phyloP scores from a whole-genome alignment of 2,888 invertebrate species.

The Nudaria mundana region DNA sequence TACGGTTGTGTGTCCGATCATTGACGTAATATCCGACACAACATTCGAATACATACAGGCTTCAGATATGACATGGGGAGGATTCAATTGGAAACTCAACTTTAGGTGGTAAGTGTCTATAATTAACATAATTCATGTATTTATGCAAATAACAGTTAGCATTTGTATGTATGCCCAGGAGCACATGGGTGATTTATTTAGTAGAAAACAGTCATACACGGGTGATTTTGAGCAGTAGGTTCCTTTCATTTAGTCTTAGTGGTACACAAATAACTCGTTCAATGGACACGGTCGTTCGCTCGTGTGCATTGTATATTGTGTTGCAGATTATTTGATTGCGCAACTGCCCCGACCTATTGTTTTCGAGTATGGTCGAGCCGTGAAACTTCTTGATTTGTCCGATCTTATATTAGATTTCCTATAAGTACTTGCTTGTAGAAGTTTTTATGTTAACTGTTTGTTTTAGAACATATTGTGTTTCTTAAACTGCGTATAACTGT shows the following conservation, averaged over 20 bases:
- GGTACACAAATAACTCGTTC: slow-evolving; percentile 8
- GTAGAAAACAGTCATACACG: too few relatives aligned
- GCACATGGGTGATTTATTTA: too few relatives aligned
- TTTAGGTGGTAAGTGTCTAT: slow-evolving; percentile 92
- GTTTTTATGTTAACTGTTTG: too few relatives aligned
- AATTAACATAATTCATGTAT: neutral
- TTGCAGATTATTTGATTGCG: slow-evolving; percentile 42
- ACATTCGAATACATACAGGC: slow-evolving; percentile 99
- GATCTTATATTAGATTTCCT: too few relatives aligned
- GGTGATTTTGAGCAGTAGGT: too few relatives aligned
- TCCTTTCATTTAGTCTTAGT: too few relatives aligned
- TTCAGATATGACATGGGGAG: slow-evolving; percentile 99
- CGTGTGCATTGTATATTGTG: slow-evolving; percentile 33
- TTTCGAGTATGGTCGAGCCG: slow-evolving; percentile 17
- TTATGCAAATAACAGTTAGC: neutral
- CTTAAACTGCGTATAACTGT: too few relatives aligned
- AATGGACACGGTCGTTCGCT: slow-evolving; percentile 20
- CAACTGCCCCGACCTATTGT: slow-evolving; percentile 42
- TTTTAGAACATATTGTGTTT: too few relatives aligned
- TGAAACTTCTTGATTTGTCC: slow-evolving; percentile 1
- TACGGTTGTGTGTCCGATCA: slow-evolving; percentile 98
- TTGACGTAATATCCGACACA: slow-evolving; percentile 99
- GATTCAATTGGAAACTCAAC: slow-evolving; percentile 99
- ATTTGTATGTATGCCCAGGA: too few relatives aligned
- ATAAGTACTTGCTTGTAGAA: too few relatives aligned